A percentile compares a stretch with the other conserved stretches of the same genome.
phyloP scores from a whole-genome alignment of 2,113 vertebrate species.

The Nyctereutes procyonoides region DNA sequence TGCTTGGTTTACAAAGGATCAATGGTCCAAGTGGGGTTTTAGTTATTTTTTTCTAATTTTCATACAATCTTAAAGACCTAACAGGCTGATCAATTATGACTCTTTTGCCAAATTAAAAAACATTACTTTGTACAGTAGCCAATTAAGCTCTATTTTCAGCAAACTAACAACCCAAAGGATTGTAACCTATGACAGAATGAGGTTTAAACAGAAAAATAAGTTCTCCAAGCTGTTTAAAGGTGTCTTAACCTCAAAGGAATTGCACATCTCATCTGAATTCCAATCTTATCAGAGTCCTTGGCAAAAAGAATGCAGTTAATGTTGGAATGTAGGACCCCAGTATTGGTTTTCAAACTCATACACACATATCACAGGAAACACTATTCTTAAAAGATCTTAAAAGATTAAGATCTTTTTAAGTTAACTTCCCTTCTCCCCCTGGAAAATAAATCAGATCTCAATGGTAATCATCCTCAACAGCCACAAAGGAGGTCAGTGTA shows the following conservation, averaged over 20 bases:
- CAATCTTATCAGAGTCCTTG: background rate
- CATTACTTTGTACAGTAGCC: constrained; percentile 3
- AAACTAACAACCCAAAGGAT: constrained; percentile 72
- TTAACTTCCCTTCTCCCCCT: background rate
- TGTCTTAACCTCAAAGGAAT: constrained; percentile 39
- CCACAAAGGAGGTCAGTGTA: constrained; percentile 35
- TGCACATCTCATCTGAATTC: constrained; percentile 7
- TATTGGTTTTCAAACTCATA: background rate
- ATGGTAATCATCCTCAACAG: constrained; percentile 9
- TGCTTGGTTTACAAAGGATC: background rate
- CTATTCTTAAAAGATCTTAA: background rate
- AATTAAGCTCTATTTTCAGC: constrained; percentile 77
- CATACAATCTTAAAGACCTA: background rate
- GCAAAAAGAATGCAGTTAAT: background rate
- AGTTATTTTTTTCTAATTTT: background rate
- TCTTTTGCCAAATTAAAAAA: constrained; percentile 79
- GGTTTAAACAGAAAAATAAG: constrained; percentile 29
- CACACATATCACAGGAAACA: background rate
- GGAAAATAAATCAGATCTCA: constrained; percentile 50
- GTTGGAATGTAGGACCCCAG: background rate
- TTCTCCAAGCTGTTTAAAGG: background rate
- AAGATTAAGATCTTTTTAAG: constrained; percentile 36
- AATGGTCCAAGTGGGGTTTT: background rate
- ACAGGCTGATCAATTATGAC: constrained; percentile 32
- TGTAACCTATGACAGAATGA: constrained; percentile 63